Percentiles rank a stretch among this genome's conserved stretches.
Evolutionary conservation across 2,113 vertebrate genomes (phyloP).

Genomic region (Tauraco erythrolophus): DNA sequence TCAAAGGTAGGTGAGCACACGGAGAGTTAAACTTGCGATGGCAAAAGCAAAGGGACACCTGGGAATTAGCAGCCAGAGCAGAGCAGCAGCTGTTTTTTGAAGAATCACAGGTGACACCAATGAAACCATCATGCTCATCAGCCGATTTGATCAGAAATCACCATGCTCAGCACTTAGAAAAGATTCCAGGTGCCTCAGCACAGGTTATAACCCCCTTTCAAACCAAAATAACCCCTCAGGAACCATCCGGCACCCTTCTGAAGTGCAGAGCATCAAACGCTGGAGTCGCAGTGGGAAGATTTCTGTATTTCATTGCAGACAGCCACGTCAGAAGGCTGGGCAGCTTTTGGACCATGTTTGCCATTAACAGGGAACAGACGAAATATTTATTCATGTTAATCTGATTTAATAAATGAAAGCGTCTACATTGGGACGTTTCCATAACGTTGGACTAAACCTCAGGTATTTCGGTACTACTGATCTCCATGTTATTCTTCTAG

Average conservation of each 20-base stretch:
- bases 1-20: neutral
- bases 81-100: neutral
- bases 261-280: neutral
- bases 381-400: neutral
- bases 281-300: neutral
- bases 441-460: neutral
- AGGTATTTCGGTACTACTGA: neutral
- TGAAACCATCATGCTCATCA: neutral
- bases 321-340: accelerated
- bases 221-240: neutral
- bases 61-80: neutral
- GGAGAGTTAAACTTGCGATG: neutral
- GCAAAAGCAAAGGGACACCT: neutral
- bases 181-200: neutral
- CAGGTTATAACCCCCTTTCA: neutral
- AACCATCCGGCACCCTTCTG: neutral
- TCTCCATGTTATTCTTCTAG: neutral
- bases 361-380: neutral
- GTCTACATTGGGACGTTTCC: neutral
- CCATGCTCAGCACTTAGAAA: neutral
- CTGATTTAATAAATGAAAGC: neutral
- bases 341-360: neutral
- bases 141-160: too few species aligned
- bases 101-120: neutral
- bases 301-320: neutral